These are phyloP conservation scores for Subacronicta megacephala DNA, from an alignment of 2,888 invertebrate genomes.

Conservation along the genomic window DNA sequence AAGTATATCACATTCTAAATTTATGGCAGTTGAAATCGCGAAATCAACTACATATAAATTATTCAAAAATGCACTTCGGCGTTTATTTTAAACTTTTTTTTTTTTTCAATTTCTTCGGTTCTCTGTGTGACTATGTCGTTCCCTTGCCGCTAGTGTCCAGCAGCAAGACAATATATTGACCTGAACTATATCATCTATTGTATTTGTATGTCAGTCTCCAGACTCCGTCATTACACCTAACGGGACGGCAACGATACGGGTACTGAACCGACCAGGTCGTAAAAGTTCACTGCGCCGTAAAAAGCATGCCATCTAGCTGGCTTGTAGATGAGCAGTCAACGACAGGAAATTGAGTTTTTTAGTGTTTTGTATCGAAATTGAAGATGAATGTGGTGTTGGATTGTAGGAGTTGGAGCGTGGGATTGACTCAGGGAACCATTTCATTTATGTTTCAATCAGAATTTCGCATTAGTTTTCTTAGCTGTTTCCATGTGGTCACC, in stretches of 20 bases:
- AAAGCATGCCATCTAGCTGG: slow-evolving; percentile 28
- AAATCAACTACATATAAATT: too few relatives aligned
- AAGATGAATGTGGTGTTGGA: slow-evolving; percentile 5
- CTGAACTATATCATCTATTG: not conserved
- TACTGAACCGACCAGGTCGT: slow-evolving; percentile 14
- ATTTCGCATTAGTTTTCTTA: not conserved
- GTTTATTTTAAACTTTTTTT: too few relatives aligned
- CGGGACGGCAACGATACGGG: not conserved
- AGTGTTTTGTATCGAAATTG: slow-evolving; percentile 23
- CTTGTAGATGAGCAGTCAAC: slow-evolving; percentile 4
- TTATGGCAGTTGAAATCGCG: too few relatives aligned
- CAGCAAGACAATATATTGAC: too few relatives aligned
- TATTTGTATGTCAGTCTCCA: too few relatives aligned
- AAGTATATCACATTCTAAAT: too few relatives aligned
- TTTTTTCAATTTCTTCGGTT: too few relatives aligned
- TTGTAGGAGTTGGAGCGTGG: not conserved
- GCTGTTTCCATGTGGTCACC: too few relatives aligned
- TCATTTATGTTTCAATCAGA: not conserved
- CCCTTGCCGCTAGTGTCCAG: too few relatives aligned
- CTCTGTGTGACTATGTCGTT: too few relatives aligned
- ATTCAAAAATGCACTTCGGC: too few relatives aligned
- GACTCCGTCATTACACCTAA: not conserved
- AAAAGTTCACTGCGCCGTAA: slow-evolving; percentile 31
- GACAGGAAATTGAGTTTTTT: slow-evolving; percentile 24
- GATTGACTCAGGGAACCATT: not conserved